A percentile compares a stretch with the other conserved stretches of the same genome.
Evolutionary conservation across 2,113 vertebrate genomes (phyloP).

Genomic region (Siphamia tubifer): DNA sequence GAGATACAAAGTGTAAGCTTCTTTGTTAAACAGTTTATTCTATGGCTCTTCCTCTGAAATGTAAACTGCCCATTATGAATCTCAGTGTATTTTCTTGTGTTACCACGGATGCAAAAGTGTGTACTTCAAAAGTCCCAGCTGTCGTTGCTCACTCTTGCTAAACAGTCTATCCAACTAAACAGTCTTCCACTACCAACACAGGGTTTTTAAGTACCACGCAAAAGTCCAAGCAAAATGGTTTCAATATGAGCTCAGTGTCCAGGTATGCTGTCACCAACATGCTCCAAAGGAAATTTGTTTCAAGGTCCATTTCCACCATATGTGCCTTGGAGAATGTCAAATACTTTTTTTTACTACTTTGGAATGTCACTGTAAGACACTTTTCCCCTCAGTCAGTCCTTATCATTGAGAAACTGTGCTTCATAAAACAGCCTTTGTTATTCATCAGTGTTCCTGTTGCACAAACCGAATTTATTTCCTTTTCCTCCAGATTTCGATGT

Average conservation of each 20-base stretch:
- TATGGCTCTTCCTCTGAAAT: conserved; percentile 26
- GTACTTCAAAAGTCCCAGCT: neutral
- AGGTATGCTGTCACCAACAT: conserved; percentile 53
- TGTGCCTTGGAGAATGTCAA: conserved; percentile 33
- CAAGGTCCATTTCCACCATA: conserved; percentile 59
- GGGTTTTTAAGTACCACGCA: neutral
- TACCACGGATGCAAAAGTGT: neutral
- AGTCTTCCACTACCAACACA: neutral
- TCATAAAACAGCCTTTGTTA: neutral
- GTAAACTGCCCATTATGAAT: conserved; percentile 33
- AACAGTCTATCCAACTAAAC: neutral
- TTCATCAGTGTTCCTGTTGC: neutral
- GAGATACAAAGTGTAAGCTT: conserved; percentile 8
- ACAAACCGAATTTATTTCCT: neutral
- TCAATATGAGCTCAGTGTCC: conserved; percentile 36
- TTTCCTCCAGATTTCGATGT: neutral
- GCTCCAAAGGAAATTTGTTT: conserved; percentile 60
- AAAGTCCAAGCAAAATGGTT: conserved; percentile 37
- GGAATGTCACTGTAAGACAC: conserved; percentile 30
- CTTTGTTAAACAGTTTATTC: conserved; percentile 59
- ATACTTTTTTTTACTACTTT: conserved; percentile 12
- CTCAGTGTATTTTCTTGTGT: neutral
- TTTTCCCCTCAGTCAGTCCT: neutral
- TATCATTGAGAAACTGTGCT: neutral
- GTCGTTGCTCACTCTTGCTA: conserved; percentile 5